Conservation (phyloP, 2,797 vertebrate genomes). For the Gymnothorax javanicus region DNA sequence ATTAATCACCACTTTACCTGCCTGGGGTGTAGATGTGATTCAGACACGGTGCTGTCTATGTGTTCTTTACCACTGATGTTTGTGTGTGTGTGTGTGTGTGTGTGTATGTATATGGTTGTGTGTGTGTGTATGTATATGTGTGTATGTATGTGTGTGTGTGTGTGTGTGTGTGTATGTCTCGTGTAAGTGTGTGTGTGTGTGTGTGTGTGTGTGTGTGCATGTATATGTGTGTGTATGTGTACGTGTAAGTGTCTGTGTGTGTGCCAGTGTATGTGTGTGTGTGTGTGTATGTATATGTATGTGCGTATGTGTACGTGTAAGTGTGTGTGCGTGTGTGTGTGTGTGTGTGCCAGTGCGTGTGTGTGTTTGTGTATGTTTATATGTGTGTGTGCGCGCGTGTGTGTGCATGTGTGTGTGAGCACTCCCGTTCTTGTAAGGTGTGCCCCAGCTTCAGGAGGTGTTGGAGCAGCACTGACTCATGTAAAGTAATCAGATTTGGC, state of each 20-base stretch:
- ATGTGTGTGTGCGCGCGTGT: conserved; percentile 11
- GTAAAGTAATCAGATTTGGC: conserved; percentile 43
- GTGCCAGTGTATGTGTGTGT: neutral
- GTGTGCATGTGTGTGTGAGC: conserved; percentile 22
- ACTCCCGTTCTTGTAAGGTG: neutral
- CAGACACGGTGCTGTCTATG: neutral
- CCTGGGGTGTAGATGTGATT: neutral
- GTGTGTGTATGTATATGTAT: neutral
- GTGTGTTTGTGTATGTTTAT: neutral
- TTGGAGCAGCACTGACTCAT: conserved; percentile 53
- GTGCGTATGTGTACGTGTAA: neutral
- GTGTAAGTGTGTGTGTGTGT: neutral
- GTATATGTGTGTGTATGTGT: conserved; percentile 28
- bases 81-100: neutral
- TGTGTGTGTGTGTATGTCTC: neutral
- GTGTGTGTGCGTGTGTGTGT: neutral
- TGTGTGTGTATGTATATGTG: neutral
- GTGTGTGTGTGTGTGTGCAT: neutral
- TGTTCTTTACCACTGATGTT: neutral
- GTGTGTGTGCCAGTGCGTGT: neutral
- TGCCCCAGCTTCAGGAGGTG: neutral
- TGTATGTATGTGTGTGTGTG: neutral
- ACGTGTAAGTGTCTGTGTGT: neutral
- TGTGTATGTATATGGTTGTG: too few species aligned
- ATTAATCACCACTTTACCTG: neutral